Percentiles rank a stretch among this genome's conserved stretches.
Evolutionary conservation across 2,113 vertebrate species (phyloP).

Genomic region (Pyxicephalus adspersus): DNA sequence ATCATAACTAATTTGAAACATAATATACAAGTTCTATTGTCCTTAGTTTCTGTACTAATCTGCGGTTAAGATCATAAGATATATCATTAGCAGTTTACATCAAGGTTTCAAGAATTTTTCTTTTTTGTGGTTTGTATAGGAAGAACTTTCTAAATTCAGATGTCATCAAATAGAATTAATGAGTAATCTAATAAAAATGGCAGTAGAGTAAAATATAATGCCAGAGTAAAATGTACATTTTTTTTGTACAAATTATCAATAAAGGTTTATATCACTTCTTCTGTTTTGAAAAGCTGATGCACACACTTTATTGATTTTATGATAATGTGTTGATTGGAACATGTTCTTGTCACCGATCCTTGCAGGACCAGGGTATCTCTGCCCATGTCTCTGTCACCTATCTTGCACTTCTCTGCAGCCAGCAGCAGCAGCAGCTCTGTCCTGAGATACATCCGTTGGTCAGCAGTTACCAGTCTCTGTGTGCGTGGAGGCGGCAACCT

Average conservation of each 20-base stretch:
- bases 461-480: no score
- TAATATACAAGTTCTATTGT: background rate
- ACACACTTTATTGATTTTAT: no score
- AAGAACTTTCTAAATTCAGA: constrained; percentile 10
- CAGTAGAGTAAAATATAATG: background rate
- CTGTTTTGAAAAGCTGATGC: background rate
- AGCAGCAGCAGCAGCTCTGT: no score
- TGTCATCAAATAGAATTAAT: constrained; percentile 16
- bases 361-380: no score
- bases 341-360: no score
- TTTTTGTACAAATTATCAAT: background rate
- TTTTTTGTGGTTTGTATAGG: constrained; percentile 2
- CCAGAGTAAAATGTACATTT: background rate
- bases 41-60: constrained; percentile 26
- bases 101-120: constrained; percentile 20
- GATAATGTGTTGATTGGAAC: no score
- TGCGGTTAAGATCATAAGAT: constrained; percentile 19
- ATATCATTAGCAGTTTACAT: constrained; percentile 25
- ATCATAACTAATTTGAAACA: constrained; percentile 28
- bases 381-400: no score
- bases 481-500: no score
- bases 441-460: no score
- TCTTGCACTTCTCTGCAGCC: no score
- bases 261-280: background rate
- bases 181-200: background rate